Conservation (phyloP, 1,140 invertebrate genomes). For the Heterodera schachtii region DNA sequence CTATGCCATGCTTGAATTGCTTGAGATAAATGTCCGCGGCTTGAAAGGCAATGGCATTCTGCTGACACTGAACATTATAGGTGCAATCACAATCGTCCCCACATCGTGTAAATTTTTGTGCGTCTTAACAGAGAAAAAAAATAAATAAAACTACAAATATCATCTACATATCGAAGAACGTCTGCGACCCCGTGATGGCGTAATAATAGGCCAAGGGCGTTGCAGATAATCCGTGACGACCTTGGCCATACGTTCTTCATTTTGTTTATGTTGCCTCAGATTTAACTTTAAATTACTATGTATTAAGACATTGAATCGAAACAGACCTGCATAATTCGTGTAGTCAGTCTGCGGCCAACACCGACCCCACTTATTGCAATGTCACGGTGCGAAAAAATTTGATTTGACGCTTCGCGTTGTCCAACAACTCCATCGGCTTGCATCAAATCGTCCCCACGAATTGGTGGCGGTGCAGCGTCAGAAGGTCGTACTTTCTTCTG, state of each 20-base stretch:
- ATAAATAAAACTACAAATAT: neutral
- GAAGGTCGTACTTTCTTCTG: too few relatives aligned
- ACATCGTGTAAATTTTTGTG: neutral
- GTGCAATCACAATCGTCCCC: neutral
- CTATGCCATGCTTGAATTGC: neutral
- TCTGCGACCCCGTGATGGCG: neutral
- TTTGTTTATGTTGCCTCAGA: too few relatives aligned
- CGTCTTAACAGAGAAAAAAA: neutral
- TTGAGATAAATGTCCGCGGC: neutral
- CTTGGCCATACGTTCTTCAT: neutral
- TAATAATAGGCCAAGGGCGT: neutral
- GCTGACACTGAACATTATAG: neutral
- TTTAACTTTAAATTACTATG: too few relatives aligned
- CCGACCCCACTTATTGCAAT: too few relatives aligned
- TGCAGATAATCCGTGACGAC: neutral
- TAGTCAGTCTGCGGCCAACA: too few relatives aligned
- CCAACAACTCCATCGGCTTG: too few relatives aligned
- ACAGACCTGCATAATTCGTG: too few relatives aligned
- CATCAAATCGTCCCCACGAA: too few relatives aligned
- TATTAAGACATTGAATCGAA: too few relatives aligned
- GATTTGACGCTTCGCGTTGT: too few relatives aligned
- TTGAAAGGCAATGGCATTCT: neutral
- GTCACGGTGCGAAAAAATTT: too few relatives aligned
- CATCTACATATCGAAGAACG: neutral
- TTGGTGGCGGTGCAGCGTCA: too few relatives aligned